phyloP scores from a whole-genome alignment of 1,140 invertebrate species.

The Polypedilum pembai region DNA sequence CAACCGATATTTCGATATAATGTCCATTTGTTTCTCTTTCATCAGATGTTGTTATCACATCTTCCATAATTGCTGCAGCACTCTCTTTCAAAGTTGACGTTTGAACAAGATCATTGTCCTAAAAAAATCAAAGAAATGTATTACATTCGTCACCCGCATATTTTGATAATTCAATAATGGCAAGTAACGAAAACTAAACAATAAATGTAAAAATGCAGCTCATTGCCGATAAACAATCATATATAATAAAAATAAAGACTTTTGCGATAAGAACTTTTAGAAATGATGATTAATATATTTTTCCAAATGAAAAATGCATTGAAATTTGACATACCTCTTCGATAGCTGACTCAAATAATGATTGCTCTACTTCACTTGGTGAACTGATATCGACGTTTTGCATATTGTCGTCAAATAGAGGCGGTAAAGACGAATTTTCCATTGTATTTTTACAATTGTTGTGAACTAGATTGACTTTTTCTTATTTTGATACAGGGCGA shows the following conservation, averaged over 20 bases:
- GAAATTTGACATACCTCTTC: background rate
- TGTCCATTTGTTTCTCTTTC: slow-evolving; percentile 37
- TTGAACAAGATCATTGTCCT: background rate
- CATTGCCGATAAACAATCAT: background rate
- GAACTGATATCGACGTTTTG: slow-evolving; percentile 19
- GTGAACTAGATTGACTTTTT: too few species aligned
- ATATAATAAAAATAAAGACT: background rate
- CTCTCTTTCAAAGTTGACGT: background rate
- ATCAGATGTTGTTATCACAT: slow-evolving; percentile 35
- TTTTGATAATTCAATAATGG: too few species aligned
- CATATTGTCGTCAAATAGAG: slow-evolving; percentile 18
- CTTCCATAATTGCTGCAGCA: slow-evolving; percentile 35
- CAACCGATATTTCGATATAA: slow-evolving; percentile 61
- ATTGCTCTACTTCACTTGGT: background rate
- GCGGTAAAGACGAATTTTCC: background rate
- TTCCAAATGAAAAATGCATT: background rate
- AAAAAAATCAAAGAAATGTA: background rate
- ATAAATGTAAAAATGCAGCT: too few species aligned
- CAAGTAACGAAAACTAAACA: too few species aligned
- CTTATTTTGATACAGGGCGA: too few species aligned
- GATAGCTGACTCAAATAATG: background rate
- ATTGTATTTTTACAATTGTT: too few species aligned
- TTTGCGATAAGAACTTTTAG: background rate
- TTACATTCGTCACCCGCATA: too few species aligned
- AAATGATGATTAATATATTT: background rate